phyloP scores from a whole-genome alignment of 2,113 vertebrate genomes.

The Sturnus vulgaris region DNA sequence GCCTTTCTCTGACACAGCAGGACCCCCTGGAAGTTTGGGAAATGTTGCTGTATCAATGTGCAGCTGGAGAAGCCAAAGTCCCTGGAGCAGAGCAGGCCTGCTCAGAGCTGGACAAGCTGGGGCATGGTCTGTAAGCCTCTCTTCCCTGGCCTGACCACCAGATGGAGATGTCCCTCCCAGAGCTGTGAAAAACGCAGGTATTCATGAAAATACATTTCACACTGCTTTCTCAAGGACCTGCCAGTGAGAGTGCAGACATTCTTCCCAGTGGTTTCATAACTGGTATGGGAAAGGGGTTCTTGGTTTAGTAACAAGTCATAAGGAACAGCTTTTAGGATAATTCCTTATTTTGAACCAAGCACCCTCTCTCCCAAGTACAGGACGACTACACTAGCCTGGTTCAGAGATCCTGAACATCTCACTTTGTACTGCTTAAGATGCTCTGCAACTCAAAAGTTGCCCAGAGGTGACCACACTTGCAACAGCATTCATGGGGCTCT shows the following conservation, averaged over 20 bases:
- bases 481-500: neutral
- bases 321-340: neutral
- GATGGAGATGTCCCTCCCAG: neutral
- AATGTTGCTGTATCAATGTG: neutral
- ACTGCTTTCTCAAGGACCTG: neutral
- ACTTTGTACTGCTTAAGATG: neutral
- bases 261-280: neutral
- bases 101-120: neutral
- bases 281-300: neutral
- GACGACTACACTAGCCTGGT: neutral
- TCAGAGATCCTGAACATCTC: neutral
- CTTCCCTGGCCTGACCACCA: neutral
- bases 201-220: neutral
- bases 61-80: slow-evolving; percentile 12
- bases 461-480: neutral
- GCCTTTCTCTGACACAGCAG: slow-evolving; percentile 35
- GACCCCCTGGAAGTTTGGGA: slow-evolving; percentile 52
- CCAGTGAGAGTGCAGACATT: neutral
- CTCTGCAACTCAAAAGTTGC: neutral
- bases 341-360: neutral
- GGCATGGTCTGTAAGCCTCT: neutral
- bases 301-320: neutral
- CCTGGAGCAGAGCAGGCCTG: neutral
- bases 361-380: neutral
- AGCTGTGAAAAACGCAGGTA: neutral